A percentile compares a stretch with the other conserved stretches of the same genome.
Evolutionary conservation across 2,113 vertebrate genomes (phyloP).

Genomic region (Saimiri boliviensis): DNA sequence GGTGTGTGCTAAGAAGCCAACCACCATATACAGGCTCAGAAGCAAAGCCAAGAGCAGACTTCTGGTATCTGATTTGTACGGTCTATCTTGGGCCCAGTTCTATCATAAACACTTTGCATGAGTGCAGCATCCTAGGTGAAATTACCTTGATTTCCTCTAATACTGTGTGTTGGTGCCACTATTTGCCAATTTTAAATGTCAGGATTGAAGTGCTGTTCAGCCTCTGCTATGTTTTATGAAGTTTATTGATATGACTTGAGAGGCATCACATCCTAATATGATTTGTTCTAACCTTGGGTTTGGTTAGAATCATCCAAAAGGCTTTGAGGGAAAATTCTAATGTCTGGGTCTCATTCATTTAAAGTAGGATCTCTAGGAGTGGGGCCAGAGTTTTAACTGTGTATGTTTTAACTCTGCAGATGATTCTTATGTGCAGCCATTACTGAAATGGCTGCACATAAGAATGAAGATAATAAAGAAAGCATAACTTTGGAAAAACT

Average conservation of each 20-base stretch:
- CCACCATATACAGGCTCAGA: not conserved
- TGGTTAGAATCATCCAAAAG: constrained; percentile 44
- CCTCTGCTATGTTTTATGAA: constrained; percentile 58
- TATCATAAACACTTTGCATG: not conserved
- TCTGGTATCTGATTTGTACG: not conserved
- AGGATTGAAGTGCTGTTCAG: not conserved
- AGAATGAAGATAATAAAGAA: not conserved
- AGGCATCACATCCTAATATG: constrained; percentile 1
- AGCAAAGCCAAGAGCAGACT: not conserved
- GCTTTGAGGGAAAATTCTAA: constrained; percentile 53
- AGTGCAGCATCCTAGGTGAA: constrained; percentile 3
- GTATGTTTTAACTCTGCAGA: not conserved
- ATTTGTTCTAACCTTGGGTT: constrained; percentile 37
- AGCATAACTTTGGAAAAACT: constrained; percentile 23
- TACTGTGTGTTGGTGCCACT: not conserved
- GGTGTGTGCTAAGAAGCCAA: not conserved
- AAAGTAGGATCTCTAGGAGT: constrained; percentile 27
- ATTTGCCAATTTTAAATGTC: constrained; percentile 43
- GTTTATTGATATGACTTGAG: constrained; percentile 39
- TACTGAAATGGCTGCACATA: not conserved
- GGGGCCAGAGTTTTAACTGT: not conserved
- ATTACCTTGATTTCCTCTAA: constrained; percentile 36
- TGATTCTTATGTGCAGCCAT: constrained; percentile 26
- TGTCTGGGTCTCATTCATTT: not conserved
- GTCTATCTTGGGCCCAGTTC: not conserved